A percentile compares a stretch with the other conserved stretches of the same genome.
These are phyloP conservation scores for Glyphotaelius pellucidus DNA, from an alignment of 2,888 invertebrate genomes.

Conservation along the genomic window DNA sequence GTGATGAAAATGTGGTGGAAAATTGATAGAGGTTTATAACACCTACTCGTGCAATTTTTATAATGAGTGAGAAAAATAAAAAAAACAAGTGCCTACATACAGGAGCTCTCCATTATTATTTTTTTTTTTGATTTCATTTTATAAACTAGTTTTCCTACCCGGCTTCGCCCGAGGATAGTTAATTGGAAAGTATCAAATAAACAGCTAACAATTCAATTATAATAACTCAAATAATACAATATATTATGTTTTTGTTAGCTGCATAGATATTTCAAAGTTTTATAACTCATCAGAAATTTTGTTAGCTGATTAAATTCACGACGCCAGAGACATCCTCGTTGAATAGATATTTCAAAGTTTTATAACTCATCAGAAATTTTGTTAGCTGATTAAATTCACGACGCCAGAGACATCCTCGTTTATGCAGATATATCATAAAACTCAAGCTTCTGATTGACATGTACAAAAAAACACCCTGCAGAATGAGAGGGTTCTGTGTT, in stretches of 20 bases:
- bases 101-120: neutral
- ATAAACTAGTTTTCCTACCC: neutral
- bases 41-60: neutral
- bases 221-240: too few relatives aligned
- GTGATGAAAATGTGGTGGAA: neutral
- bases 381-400: neutral
- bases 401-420: neutral
- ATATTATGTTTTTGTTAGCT: neutral
- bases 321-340: neutral
- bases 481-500: neutral
- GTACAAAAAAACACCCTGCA: neutral
- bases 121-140: neutral
- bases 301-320: neutral
- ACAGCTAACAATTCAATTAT: too few relatives aligned
- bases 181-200: neutral
- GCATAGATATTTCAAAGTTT: neutral
- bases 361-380: neutral
- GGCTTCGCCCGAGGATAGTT: neutral
- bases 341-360: neutral
- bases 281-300: neutral
- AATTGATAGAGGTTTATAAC: neutral
- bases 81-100: neutral
- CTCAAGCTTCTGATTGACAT: neutral
- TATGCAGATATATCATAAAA: neutral
- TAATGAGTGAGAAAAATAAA: neutral